Evolutionary conservation across 2,113 vertebrate species (phyloP).

Genomic region (Mustelus asterias): DNA sequence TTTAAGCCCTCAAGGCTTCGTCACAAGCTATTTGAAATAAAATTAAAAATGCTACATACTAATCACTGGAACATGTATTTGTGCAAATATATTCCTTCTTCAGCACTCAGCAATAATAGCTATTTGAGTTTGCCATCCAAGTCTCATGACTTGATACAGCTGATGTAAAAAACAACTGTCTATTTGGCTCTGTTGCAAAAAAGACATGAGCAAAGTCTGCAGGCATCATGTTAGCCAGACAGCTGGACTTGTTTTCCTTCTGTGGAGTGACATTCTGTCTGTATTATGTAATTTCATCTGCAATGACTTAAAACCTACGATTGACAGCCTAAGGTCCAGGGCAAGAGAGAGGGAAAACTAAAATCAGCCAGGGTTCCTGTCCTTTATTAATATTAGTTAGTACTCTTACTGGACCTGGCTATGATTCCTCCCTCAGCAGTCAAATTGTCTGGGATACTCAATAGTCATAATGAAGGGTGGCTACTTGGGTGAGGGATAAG

Average conservation of each 20-base stretch:
- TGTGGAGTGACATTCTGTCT: neutral
- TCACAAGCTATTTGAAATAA: neutral
- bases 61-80: neutral
- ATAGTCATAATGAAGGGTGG: neutral
- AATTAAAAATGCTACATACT: neutral
- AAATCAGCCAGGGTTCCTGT: neutral
- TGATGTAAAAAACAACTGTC: constrained; percentile 13
- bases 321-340: neutral
- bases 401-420: neutral
- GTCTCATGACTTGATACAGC: neutral
- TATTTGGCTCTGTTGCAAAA: neutral
- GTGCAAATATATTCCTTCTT: neutral
- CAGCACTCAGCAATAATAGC: neutral
- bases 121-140: neutral
- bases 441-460: neutral
- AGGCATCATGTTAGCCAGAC: neutral
- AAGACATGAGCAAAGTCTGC: neutral
- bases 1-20: neutral
- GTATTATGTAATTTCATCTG: neutral
- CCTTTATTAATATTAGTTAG: neutral
- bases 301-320: neutral
- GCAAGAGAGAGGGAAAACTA: neutral
- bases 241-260: constrained; percentile 21
- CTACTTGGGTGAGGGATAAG: neutral
- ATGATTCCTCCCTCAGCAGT: neutral